phyloP scores from a whole-genome alignment of 2,888 invertebrate species.

The Leptinotarsa juncta region DNA sequence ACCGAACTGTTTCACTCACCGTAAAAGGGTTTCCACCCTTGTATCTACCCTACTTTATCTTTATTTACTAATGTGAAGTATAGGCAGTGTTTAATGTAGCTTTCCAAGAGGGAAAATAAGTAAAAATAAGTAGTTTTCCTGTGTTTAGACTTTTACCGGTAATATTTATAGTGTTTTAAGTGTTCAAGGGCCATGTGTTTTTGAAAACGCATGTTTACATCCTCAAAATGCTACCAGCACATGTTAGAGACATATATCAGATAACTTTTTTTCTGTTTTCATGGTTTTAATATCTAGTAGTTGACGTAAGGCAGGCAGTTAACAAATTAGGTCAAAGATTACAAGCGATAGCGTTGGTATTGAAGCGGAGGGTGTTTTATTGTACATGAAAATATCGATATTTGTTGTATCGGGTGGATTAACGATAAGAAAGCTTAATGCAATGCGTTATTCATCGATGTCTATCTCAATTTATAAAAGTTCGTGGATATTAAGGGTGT shows the following conservation, averaged over 20 bases:
- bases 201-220: constrained; percentile 25
- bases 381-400: neutral
- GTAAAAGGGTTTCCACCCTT: constrained; percentile 15
- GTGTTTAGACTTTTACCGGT: constrained; percentile 40
- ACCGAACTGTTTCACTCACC: constrained; percentile 8
- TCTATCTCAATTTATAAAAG: neutral
- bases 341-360: neutral
- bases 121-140: constrained; percentile 37
- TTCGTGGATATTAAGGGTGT: neutral
- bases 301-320: constrained; percentile 16
- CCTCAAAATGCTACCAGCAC: constrained; percentile 18
- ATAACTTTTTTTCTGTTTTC: constrained; percentile 24
- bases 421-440: neutral
- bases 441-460: neutral
- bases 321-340: constrained; percentile 20
- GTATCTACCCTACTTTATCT: constrained; percentile 19
- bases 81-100: constrained; percentile 21
- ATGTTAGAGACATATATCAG: constrained; percentile 20
- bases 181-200: constrained; percentile 41
- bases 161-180: constrained; percentile 41
- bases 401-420: neutral
- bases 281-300: constrained; percentile 15
- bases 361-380: constrained; percentile 1
- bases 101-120: constrained; percentile 20
- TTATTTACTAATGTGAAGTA: constrained; percentile 20